phyloP scores from a whole-genome alignment of 2,888 invertebrate genomes.

The Nemotelus pantherinus region DNA sequence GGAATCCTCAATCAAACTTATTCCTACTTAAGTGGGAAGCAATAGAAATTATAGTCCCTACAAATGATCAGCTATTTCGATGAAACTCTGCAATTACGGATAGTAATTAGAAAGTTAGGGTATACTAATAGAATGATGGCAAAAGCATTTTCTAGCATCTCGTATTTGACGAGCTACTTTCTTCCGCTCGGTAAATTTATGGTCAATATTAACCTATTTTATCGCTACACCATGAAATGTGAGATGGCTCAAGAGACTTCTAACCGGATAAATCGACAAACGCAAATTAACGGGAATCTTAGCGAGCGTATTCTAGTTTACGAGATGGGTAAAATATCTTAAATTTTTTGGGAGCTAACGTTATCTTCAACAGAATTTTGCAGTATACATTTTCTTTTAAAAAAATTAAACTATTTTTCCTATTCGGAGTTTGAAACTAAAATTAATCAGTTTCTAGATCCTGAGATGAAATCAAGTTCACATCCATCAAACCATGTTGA shows the following conservation, averaged over 20 bases:
- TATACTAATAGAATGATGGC: not conserved
- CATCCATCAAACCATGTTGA: not conserved
- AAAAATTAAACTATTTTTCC: too few species aligned
- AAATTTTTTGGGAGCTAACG: too few species aligned
- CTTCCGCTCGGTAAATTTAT: not conserved
- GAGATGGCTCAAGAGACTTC: not conserved
- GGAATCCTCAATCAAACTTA: not conserved
- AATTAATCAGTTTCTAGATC: too few species aligned
- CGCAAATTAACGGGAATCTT: not conserved
- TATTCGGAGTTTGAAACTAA: too few species aligned
- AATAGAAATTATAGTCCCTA: not conserved
- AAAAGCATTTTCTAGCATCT: not conserved
- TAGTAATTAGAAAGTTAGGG: not conserved
- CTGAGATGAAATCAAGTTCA: too few species aligned
- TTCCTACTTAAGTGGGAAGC: not conserved
- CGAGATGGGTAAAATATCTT: too few species aligned
- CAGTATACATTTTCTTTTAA: too few species aligned
- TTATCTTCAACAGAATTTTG: too few species aligned
- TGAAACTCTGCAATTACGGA: not conserved
- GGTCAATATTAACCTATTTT: not conserved
- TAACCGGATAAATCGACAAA: not conserved
- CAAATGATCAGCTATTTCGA: slow-evolving; percentile 10
- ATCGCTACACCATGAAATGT: not conserved
- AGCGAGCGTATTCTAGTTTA: too few species aligned
- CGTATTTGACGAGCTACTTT: not conserved